These are phyloP conservation scores for Ormyrus labotus DNA, from an alignment of 2,888 invertebrate species.

Conservation along the genomic window DNA sequence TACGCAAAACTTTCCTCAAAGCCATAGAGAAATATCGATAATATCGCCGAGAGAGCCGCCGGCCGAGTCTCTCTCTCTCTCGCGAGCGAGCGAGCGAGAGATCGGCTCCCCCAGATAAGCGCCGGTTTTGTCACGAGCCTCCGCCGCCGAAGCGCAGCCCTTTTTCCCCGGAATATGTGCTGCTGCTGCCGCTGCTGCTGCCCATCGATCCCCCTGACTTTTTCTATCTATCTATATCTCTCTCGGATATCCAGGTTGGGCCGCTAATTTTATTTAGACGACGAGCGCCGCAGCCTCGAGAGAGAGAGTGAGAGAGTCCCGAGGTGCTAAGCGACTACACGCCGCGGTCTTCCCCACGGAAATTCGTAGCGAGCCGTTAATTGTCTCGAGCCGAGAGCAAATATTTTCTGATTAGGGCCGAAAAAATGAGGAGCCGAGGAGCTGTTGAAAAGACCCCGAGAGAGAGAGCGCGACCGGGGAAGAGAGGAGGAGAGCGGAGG, in stretches of 20 bases:
- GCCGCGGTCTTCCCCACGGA: not conserved
- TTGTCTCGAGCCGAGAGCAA: not conserved
- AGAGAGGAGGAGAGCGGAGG: not conserved
- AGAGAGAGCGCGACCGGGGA: not conserved
- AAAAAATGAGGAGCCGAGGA: not conserved
- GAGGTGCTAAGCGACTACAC: too few species aligned
- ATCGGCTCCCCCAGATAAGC: conserved; percentile 48
- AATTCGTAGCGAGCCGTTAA: not conserved
- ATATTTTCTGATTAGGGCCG: not conserved
- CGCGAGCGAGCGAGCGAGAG: conserved; percentile 8
- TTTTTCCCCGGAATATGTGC: too few species aligned
- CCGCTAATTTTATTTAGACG: too few species aligned
- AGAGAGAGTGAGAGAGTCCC: not conserved
- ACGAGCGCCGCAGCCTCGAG: too few species aligned
- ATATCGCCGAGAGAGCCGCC: conserved; percentile 40
- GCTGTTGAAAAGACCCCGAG: not conserved
- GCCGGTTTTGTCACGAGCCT: conserved; percentile 51
- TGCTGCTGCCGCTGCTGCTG: too few species aligned
- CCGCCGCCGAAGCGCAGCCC: too few species aligned
- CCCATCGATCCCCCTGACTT: too few species aligned
- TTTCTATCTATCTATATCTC: too few species aligned
- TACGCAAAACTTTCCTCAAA: conserved; percentile 55
- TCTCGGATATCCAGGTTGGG: too few species aligned
- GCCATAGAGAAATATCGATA: conserved; percentile 55
- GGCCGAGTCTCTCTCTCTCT: not conserved